A percentile compares a stretch with the other conserved stretches of the same genome.
phyloP scores from a whole-genome alignment of 2,113 vertebrate species.

The Calidris pugnax region DNA sequence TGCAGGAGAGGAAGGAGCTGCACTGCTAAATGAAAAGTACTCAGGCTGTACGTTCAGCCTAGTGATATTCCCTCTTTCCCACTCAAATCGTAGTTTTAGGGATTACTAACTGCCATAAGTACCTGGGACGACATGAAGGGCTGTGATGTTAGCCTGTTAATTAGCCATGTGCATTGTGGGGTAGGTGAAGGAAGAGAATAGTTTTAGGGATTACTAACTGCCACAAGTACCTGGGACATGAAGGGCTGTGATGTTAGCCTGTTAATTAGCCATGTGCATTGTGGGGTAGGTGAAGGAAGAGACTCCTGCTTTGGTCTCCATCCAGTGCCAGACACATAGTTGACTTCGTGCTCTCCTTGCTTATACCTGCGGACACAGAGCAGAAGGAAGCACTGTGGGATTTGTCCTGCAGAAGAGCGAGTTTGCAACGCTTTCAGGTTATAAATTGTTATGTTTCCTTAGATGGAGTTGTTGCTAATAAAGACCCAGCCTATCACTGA shows the following conservation, averaged over 20 bases:
- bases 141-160: not conserved
- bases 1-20: not conserved
- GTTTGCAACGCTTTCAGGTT: not conserved
- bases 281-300: not conserved
- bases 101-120: not conserved
- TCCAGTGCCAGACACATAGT: accelerated
- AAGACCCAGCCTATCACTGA: not conserved
- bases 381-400: not conserved
- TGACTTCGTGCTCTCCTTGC: not conserved
- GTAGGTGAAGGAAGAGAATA: not conserved
- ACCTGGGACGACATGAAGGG: not conserved
- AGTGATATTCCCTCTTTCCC: not conserved
- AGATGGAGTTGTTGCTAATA: not conserved
- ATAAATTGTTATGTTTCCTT: not conserved
- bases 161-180: accelerated
- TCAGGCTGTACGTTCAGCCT: not conserved
- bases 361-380: not conserved
- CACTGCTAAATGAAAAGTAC: not conserved
- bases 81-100: not conserved
- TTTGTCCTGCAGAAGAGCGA: not conserved
- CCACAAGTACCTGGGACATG: too few species aligned
- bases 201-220: too few species aligned
- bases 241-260: not conserved
- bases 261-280: not conserved
- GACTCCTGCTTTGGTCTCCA: not conserved